Evolutionary conservation across 2,113 vertebrate genomes (phyloP).

Genomic region (rabbit (Oryctolagus cuniculus)): DNA sequence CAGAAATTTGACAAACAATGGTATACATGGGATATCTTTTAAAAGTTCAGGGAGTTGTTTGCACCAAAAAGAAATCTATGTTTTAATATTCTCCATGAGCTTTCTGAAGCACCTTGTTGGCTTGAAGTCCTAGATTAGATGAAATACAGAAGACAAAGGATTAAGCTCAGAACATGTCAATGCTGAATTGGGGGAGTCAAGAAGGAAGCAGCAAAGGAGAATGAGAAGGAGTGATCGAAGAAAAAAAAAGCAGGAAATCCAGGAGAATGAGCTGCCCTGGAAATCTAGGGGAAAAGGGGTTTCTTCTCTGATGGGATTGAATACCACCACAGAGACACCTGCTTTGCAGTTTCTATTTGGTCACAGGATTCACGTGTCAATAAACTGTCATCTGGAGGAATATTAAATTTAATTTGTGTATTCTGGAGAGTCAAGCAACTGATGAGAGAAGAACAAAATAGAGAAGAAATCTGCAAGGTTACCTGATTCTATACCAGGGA

Average conservation of each 20-base stretch:
- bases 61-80: no score
- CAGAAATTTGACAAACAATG: background rate
- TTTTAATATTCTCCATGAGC: no score
- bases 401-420: background rate
- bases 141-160: background rate
- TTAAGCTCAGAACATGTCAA: background rate
- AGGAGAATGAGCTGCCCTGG: background rate
- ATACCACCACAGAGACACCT: background rate
- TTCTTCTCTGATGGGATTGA: background rate
- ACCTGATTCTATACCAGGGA: background rate
- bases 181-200: background rate
- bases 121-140: background rate
- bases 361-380: background rate
- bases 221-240: background rate
- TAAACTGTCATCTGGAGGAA: background rate
- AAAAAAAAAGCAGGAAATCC: background rate
- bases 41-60: no score
- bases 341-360: background rate
- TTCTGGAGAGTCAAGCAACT: conserved; percentile 9
- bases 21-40: background rate
- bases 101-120: background rate
- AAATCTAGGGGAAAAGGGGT: background rate
- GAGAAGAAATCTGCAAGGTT: background rate
- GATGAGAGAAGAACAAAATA: background rate
- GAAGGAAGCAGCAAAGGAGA: background rate